phyloP scores from a whole-genome alignment of 2,113 vertebrate species.

The Hemichromis elongatus region DNA sequence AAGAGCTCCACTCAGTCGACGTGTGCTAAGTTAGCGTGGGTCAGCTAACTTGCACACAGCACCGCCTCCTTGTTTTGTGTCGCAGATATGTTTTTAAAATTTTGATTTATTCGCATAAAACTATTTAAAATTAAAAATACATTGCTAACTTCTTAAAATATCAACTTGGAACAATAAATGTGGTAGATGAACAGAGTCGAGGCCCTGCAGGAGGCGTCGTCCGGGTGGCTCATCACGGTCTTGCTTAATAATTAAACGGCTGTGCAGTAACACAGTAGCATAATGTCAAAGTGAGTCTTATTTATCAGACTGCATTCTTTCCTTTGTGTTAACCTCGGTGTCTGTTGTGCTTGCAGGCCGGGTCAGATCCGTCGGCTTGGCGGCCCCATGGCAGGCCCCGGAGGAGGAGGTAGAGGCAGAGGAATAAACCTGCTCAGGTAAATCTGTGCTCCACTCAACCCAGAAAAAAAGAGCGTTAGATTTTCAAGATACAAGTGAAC shows the following conservation, averaged over 20 bases:
- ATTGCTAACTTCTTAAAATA: fast-evolving
- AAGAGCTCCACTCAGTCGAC: not conserved
- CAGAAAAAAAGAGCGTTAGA: fast-evolving
- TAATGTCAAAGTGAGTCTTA: not conserved
- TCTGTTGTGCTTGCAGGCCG: slow-evolving; percentile 72
- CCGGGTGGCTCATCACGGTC: not conserved
- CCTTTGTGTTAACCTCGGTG: not conserved
- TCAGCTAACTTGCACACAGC: not conserved
- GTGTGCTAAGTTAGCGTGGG: not conserved
- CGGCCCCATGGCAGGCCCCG: slow-evolving; percentile 84
- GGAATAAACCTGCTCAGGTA: slow-evolving; percentile 92
- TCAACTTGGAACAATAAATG: fast-evolving
- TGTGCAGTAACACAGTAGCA: not conserved
- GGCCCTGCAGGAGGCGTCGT: not conserved
- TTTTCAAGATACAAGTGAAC: not conserved
- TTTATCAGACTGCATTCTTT: not conserved
- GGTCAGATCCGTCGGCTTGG: slow-evolving; percentile 83
- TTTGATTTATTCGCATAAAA: not conserved
- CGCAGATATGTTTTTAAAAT: not conserved
- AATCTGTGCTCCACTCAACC: not conserved
- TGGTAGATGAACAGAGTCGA: not conserved
- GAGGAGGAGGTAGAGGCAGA: slow-evolving; percentile 96
- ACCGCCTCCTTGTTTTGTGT: not conserved
- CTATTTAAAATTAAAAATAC: fast-evolving
- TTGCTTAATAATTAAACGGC: not conserved